A percentile compares a stretch with the other conserved stretches of the same genome.
Conservation (phyloP, 2,888 invertebrate species). For the Syrista parreyssii region DNA sequence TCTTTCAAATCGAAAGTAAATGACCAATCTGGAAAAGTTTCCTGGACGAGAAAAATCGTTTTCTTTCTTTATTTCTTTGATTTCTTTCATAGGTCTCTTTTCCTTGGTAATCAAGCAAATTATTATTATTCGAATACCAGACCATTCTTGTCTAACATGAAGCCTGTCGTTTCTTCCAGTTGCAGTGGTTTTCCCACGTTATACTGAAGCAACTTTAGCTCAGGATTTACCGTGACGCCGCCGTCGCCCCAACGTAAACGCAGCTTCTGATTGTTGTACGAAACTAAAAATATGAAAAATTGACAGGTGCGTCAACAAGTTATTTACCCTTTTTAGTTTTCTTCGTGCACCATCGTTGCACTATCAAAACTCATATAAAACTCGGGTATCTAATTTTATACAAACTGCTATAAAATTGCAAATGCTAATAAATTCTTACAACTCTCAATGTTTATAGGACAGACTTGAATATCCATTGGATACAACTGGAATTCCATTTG, state of each 20-base stretch:
- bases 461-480: slow-evolving; percentile 88
- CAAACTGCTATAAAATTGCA: no score
- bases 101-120: background rate
- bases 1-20: slow-evolving; percentile 83
- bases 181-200: slow-evolving; percentile 80
- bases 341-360: background rate
- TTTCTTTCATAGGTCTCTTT: background rate
- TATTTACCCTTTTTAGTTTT: background rate
- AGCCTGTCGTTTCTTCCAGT: slow-evolving; percentile 78
- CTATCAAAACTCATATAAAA: background rate
- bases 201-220: slow-evolving; percentile 83
- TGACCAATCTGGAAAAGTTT: slow-evolving; percentile 82
- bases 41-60: slow-evolving; percentile 63
- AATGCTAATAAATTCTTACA: slow-evolving; percentile 73
- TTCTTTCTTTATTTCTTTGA: background rate
- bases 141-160: slow-evolving; percentile 83
- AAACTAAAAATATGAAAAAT: slow-evolving; percentile 70
- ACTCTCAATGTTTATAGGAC: slow-evolving; percentile 86
- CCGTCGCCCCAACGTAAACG: slow-evolving; percentile 80
- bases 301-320: background rate
- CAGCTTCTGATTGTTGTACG: slow-evolving; percentile 82
- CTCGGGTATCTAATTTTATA: background rate
- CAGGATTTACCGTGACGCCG: slow-evolving; percentile 83
- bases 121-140: slow-evolving; percentile 27
- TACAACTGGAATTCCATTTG: slow-evolving; percentile 90